phyloP scores from a whole-genome alignment of 2,888 invertebrate genomes.

The Shargacucullia verbasci region DNA sequence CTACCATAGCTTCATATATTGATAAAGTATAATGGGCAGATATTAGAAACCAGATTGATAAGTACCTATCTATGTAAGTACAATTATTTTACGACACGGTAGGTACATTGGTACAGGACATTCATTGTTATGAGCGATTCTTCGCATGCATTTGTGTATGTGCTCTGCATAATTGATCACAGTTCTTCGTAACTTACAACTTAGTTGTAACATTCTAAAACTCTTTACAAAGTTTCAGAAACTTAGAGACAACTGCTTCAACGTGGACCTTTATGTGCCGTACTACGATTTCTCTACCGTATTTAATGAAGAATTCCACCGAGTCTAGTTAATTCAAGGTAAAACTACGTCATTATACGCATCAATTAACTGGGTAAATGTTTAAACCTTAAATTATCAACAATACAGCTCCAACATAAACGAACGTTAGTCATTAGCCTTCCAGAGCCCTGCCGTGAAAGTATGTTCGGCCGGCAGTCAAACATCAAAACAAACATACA shows the following conservation, averaged over 20 bases:
- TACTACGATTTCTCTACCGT: slow-evolving; percentile 3
- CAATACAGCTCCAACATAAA: slow-evolving; percentile 17
- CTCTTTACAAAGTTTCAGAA: slow-evolving; percentile 2
- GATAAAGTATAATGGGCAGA: slow-evolving; percentile 25
- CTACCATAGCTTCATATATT: slow-evolving; percentile 18
- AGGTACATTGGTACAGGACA: slow-evolving; percentile 11
- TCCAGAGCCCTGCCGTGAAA: slow-evolving; percentile 30
- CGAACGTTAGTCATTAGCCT: slow-evolving; percentile 13
- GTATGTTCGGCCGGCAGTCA: slow-evolving; percentile 54
- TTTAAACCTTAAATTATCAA: slow-evolving; percentile 34
- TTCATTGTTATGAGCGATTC: slow-evolving; percentile 30
- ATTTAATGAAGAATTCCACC: slow-evolving; percentile 12
- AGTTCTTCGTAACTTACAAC: slow-evolving; percentile 22
- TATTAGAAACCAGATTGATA: slow-evolving; percentile 25
- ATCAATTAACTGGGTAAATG: slow-evolving; percentile 44
- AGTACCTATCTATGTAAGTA: slow-evolving; percentile 10
- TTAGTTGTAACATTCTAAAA: slow-evolving; percentile 8
- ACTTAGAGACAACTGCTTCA: slow-evolving; percentile 9
- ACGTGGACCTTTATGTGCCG: not conserved
- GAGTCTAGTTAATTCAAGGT: slow-evolving; percentile 51
- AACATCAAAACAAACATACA: slow-evolving; percentile 82
- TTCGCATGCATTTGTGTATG: slow-evolving; percentile 37
- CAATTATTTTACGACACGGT: not conserved
- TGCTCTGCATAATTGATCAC: slow-evolving; percentile 30
- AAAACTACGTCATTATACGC: slow-evolving; percentile 58